Base-by-base conservation (phyloP, 2,113 vertebrate genomes). In the Lagenorhynchus albirostris region DNA sequence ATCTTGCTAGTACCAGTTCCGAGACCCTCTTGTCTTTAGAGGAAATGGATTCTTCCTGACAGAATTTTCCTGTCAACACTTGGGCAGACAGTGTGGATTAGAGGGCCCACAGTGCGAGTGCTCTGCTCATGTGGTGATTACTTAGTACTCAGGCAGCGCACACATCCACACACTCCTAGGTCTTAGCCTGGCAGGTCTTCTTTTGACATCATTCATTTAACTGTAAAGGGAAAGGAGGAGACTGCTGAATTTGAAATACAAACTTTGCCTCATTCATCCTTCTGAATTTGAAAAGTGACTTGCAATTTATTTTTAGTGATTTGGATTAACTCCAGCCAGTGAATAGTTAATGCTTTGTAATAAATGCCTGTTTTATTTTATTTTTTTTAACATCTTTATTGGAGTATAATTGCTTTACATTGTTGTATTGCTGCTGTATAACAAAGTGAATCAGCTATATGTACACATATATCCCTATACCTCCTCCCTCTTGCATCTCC, bases 181-280 rank as follows among this genome's bases (percentile, higher is more conserved):
- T 60, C 81, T 89, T 92, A 55, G 74, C 23, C n/a, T 62, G 85
- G 74, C 62, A 21, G 89, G 36, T 53, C 74, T 95, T 95, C 91
- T 60, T 92, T 68, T 15, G 73, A 60, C 73, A 96, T 74, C 81
- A 76, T 94, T 93, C 94, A 93, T 97, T 97, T 92, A 90, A 96
- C 88, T 95, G 26, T 18, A 21, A 92, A 96, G 83, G 44, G 86
- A 67, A 81, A 84, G 55, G 38, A 50, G 89, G 67, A 92, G 53
- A 70, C 68, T 92, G 47, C 73, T 55, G 88, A 68, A 13, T 18
- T 1, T 41, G 95, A 95, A 94, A 47, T 73, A 87, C 68, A 71
- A 81, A 25, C 76, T 53, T 81, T 8, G 8, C 85, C n/a, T 53
- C 2, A 65, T 47, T 67, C 1, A 81, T 47, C 67, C 47, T 87